Evolutionary conservation across 2,888 invertebrate genomes (phyloP).

Genomic region (Caenorhabditis zanzibari): DNA sequence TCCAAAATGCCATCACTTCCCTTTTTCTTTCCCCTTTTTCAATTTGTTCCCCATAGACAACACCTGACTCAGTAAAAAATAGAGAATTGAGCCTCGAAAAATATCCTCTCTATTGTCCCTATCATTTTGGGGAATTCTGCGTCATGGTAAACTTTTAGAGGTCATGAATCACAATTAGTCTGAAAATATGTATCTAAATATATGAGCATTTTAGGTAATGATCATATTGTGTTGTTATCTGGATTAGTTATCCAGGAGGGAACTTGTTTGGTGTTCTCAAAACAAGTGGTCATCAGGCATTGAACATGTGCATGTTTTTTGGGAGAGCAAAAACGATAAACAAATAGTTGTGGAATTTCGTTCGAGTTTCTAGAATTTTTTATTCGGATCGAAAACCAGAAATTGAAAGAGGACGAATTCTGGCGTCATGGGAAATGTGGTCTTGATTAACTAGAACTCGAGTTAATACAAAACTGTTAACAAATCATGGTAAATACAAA

Average conservation of each 20-base stretch:
- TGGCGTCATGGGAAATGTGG: no score
- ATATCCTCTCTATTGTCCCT: conserved; percentile 10
- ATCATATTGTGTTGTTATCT: conserved; percentile 16
- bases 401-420: neutral
- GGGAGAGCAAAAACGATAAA: conserved; percentile 6
- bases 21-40: neutral
- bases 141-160: conserved; percentile 16
- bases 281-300: conserved; percentile 15
- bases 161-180: conserved; percentile 3
- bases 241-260: neutral
- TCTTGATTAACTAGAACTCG: no score
- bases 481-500: no score
- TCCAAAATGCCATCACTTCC: conserved; percentile 20
- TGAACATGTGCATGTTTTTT: conserved; percentile 35
- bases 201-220: neutral
- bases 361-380: neutral
- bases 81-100: neutral
- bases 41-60: conserved; percentile 1
- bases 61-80: conserved; percentile 20
- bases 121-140: neutral
- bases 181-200: neutral
- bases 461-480: no score
- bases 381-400: neutral
- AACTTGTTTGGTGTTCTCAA: conserved; percentile 28
- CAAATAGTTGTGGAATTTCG: neutral